These are phyloP conservation scores for Actinernus sp. DNA, from an alignment of 92 coral and sea anemone species.

Conservation along the genomic window DNA sequence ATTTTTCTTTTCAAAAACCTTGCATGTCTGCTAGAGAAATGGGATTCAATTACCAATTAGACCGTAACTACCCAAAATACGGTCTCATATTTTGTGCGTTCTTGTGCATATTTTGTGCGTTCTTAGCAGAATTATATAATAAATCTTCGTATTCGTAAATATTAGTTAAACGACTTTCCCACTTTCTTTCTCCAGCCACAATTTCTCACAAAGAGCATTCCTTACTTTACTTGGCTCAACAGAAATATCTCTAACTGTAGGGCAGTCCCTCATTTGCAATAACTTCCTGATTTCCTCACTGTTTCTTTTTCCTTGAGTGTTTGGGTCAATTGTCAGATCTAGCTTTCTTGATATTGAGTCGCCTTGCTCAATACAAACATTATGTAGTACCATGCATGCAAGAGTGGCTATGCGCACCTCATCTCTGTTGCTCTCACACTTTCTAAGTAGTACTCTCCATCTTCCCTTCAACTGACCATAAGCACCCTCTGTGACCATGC, in stretches of 20 bases:
- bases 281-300: conserved; percentile 34
- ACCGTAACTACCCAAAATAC: too few relatives aligned
- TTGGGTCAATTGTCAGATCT: conserved; percentile 35
- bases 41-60: too few relatives aligned
- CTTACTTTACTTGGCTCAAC: conserved; percentile 19
- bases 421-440: conserved; percentile 44
- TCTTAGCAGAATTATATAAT: too few relatives aligned
- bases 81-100: too few relatives aligned
- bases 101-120: too few relatives aligned
- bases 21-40: too few relatives aligned
- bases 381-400: conserved; percentile 56
- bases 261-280: conserved; percentile 34
- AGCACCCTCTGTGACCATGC: conserved; percentile 16
- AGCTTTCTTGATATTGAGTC: conserved; percentile 42
- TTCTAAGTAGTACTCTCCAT: conserved; percentile 52
- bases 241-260: not conserved
- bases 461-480: conserved; percentile 57
- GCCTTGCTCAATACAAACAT: conserved; percentile 51
- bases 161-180: too few relatives aligned
- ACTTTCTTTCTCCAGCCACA: conserved; percentile 39
- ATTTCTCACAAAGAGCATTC: conserved; percentile 30
- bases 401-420: conserved; percentile 30
- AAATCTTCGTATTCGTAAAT: too few relatives aligned
- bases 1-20: too few relatives aligned
- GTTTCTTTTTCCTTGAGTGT: conserved; percentile 21